Evolutionary conservation across 2,113 vertebrate genomes (phyloP), one percentile per base, ranked within the genome.

Genomic region (Amphiprion percula): DNA sequence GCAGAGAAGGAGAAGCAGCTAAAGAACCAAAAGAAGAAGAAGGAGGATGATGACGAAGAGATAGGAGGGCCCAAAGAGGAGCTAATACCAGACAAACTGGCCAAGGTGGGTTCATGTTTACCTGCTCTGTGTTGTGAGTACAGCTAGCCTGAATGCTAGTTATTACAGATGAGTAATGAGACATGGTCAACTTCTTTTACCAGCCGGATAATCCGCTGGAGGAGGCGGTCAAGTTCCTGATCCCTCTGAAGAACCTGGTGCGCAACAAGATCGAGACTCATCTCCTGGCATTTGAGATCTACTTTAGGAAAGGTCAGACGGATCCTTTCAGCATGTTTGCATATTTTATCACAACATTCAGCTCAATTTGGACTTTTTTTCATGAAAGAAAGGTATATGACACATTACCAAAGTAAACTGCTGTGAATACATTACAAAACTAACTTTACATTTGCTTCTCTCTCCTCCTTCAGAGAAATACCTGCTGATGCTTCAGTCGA

Each of bases 221-320:
- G 95, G 98, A 99, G 96, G 98, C 98, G 37, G 95, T 99, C 92
- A 99, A 98, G 93, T 99, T 99, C 95, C 95, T 99, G 95, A 99
- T 94, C 74, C 98, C 98, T 3, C 92, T 99, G 87, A 99, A 99
- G 94, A 97, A 97, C 82, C 95, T 99, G 94, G 96, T 98, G 8
- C 33, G 33, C 84, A 98, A 97, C 93, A 97, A 97, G 92, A 99
- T 99, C 85, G 98, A 99, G 90, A 99, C 98, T 0, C 98, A 99
- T 94, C 97, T 99, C 79, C 95, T 98, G 96, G 98, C 98, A 92
- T 99, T 99, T 68, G 98, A 99, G 93, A 99, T 99, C 90, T 99
- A 99, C 94, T 99, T 97, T 93, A 97, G 98, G 94, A 99, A 98
- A 99, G 98, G 98, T 99, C 91, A 5, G 62, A 37, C 8, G 7